Evolutionary conservation across 2,888 invertebrate genomes (phyloP), one percentile per base, ranked within the genome.

Genomic region (Amiota minor): DNA sequence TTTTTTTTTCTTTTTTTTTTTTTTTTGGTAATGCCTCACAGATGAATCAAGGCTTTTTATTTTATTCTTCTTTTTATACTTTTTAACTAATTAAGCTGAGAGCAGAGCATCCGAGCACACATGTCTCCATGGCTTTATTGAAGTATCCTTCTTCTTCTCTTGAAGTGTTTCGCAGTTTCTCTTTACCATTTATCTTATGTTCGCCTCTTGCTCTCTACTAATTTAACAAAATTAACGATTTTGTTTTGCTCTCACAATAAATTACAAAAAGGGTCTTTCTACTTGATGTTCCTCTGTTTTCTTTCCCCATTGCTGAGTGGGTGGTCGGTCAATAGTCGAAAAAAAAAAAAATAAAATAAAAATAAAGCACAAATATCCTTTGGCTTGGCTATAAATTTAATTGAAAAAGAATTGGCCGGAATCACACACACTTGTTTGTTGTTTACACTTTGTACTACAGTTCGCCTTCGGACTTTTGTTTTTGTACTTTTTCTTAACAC

Each of bases 191-290:
- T 35, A 35, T 35, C 35, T 35, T 35, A 35, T 35, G 35, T 35
- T 35, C 35, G 35, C 35, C 35, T 45, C n/a, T 64, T 46, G 46
- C 16, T n/a, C 75, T 64, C 76, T 72, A 69, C 76, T 77, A 77
- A 78, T 80, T 77, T 80, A 65, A 50, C 72, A 46, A 71, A 78
- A 82, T 83, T 81, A 81, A 81, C 84, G 82, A 80, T 78, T 77
- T 83, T 85, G 85, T 78, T 83, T 83, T 81, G 75, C 77, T 73
- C 71, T 77, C 67, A 65, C 81, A 83, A 83, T 79, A 75, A 81
- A 83, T 80, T 73, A 74, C 80, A 74, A 72, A 67, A 50, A 35
- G 68, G 46, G 16, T 64, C 46, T 45, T n/a, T 59, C 20, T 6
- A 20, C 20, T 16, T 59, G 16, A 8, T 16, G 12, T 9, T 59